Evolutionary conservation across 2,888 invertebrate genomes (phyloP).

Genomic region (Tenthredo amoena): DNA sequence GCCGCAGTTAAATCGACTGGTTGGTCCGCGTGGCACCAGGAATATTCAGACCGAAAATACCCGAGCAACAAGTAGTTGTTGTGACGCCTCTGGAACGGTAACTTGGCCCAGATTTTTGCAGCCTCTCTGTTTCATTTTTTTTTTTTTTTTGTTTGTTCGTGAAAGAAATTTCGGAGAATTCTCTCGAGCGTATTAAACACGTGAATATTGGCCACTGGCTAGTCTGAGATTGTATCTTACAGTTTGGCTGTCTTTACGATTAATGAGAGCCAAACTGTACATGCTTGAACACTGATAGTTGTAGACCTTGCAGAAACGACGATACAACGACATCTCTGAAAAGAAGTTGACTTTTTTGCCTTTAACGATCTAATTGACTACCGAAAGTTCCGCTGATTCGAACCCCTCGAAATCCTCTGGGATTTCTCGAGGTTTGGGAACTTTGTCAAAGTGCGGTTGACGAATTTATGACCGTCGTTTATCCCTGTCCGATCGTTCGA

Average conservation of each 20-base stretch:
- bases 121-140: neutral
- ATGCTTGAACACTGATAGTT: neutral
- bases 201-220: neutral
- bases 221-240: neutral
- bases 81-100: conserved; percentile 41
- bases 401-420: neutral
- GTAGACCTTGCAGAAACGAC: neutral
- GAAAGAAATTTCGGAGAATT: neutral
- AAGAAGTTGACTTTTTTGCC: too few relatives aligned
- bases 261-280: neutral
- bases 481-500: neutral
- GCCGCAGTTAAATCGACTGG: conserved; percentile 4
- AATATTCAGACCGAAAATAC: conserved; percentile 48
- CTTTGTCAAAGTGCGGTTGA: conserved; percentile 23
- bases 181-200: neutral
- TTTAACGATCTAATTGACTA: neutral
- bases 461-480: conserved; percentile 39
- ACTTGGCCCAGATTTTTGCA: conserved; percentile 32
- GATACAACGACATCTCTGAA: neutral
- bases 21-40: conserved; percentile 32
- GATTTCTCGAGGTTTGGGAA: neutral
- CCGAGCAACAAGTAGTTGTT: conserved; percentile 52
- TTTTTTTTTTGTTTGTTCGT: neutral
- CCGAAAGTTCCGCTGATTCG: neutral
- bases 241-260: neutral